These are phyloP conservation scores for Channallabes apus DNA, from an alignment of 2,797 vertebrate genomes.

Conservation along the genomic window DNA sequence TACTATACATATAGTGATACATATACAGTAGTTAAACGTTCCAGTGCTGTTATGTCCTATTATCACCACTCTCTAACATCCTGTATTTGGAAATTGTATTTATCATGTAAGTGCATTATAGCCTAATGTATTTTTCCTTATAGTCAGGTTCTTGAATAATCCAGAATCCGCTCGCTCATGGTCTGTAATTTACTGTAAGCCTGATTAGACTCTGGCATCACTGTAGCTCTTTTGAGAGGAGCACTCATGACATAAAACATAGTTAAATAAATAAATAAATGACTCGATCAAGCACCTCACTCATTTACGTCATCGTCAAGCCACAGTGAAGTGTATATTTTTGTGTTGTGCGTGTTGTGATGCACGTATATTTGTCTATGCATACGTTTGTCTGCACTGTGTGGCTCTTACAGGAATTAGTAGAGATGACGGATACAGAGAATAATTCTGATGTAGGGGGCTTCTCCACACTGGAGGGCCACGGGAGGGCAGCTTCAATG, in stretches of 20 bases:
- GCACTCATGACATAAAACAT: neutral
- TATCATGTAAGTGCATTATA: no score
- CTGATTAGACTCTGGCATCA: neutral
- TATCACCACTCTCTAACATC: neutral
- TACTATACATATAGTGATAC: no score
- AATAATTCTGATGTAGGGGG: slow-evolving; percentile 76
- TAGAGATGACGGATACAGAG: slow-evolving; percentile 84
- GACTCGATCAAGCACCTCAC: neutral
- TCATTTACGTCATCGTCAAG: slow-evolving; percentile 8
- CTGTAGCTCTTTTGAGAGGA: neutral
- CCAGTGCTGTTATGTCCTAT: no score
- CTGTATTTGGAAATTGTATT: no score
- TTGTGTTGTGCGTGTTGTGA: slow-evolving; percentile 21
- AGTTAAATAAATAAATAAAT: neutral
- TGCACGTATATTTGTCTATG: slow-evolving; percentile 14
- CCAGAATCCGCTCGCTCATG: neutral
- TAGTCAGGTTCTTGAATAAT: neutral
- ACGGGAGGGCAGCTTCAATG: slow-evolving; percentile 90
- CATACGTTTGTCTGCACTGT: slow-evolving; percentile 30
- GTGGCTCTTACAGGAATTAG: slow-evolving; percentile 72
- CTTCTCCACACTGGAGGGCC: slow-evolving; percentile 83
- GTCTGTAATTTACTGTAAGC: neutral
- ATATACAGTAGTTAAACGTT: no score
- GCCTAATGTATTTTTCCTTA: neutral
- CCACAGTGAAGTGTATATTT: slow-evolving; percentile 22